Percentiles rank a stretch among this genome's conserved stretches.
These are phyloP conservation scores for Pseudomyrmex gracilis DNA, from an alignment of 1,140 invertebrate species.

Conservation along the genomic window DNA sequence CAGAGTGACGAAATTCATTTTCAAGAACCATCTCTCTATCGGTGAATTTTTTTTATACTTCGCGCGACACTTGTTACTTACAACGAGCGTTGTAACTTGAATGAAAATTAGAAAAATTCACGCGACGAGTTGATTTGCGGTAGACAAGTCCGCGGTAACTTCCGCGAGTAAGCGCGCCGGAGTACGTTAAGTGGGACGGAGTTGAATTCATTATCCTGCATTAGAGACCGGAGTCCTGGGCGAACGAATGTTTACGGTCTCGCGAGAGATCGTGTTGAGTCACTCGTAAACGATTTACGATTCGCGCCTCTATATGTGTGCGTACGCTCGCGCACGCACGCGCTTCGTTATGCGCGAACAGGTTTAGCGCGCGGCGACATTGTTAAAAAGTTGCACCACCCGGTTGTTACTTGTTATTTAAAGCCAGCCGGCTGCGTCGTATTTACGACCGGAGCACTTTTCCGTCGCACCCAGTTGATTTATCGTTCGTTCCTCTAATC, in stretches of 20 bases:
- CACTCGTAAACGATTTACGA: conserved; percentile 59
- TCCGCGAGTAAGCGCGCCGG: neutral
- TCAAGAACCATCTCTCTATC: no score
- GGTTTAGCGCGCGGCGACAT: conserved; percentile 21
- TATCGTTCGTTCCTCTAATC: conserved; percentile 44
- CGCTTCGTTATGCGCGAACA: conserved; percentile 30
- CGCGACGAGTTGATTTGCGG: neutral
- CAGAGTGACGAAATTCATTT: no score
- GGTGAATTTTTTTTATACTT: no score
- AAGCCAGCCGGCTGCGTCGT: conserved; percentile 29
- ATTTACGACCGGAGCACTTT: conserved; percentile 42
- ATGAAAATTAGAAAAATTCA: neutral
- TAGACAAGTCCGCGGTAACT: conserved; percentile 5
- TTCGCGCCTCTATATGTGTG: conserved; percentile 24
- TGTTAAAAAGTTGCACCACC: conserved; percentile 53
- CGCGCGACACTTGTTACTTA: neutral
- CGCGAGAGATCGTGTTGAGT: conserved; percentile 15
- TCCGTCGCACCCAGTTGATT: conserved; percentile 38
- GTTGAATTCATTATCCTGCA: conserved; percentile 41
- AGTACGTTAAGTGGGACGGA: conserved; percentile 1
- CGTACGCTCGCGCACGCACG: neutral
- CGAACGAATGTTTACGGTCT: neutral
- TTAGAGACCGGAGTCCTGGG: neutral
- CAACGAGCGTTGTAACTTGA: neutral
- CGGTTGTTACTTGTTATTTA: conserved; percentile 48